A percentile compares a stretch with the other conserved stretches of the same genome.
phyloP scores from a whole-genome alignment of 2,113 vertebrate species.

The Nanorana parkeri region DNA sequence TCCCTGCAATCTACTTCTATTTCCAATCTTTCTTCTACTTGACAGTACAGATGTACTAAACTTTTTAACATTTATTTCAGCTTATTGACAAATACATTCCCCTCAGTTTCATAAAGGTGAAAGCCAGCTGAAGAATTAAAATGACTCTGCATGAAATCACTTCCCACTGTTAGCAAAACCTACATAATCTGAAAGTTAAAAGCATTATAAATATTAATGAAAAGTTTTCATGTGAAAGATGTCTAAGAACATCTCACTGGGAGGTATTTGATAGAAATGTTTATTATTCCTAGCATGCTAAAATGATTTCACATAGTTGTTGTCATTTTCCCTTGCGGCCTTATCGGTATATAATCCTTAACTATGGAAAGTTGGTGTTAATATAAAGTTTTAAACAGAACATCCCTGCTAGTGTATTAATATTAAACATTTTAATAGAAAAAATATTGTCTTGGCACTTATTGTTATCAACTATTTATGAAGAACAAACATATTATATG shows the following conservation, averaged over 20 bases:
- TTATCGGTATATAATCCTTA: constrained; percentile 20
- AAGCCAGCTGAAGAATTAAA: constrained; percentile 34
- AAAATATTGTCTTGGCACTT: too few relatives aligned
- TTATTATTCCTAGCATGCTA: constrained; percentile 41
- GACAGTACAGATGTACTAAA: background rate
- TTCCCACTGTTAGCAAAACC: constrained; percentile 39
- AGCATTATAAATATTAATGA: constrained; percentile 52
- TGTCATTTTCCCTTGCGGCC: constrained; percentile 16
- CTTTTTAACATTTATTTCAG: constrained; percentile 1
- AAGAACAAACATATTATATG: too few relatives aligned
- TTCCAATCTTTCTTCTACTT: background rate
- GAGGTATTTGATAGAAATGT: constrained; percentile 50
- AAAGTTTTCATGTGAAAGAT: constrained; percentile 40
- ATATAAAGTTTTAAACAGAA: background rate
- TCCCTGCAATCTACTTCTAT: background rate
- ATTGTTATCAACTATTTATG: too few relatives aligned
- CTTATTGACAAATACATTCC: constrained; percentile 13
- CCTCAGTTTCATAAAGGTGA: constrained; percentile 29
- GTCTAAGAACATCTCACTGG: constrained; percentile 43
- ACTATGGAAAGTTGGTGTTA: constrained; percentile 16
- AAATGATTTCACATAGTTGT: constrained; percentile 26
- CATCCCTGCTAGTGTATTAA: background rate
- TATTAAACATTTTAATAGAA: background rate
- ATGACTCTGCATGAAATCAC: constrained; percentile 31
- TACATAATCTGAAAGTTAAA: constrained; percentile 52